Percentiles rank a stretch among this genome's conserved stretches.
Conservation (phyloP, 2,888 invertebrate genomes). For the Podotricha telesiphe region DNA sequence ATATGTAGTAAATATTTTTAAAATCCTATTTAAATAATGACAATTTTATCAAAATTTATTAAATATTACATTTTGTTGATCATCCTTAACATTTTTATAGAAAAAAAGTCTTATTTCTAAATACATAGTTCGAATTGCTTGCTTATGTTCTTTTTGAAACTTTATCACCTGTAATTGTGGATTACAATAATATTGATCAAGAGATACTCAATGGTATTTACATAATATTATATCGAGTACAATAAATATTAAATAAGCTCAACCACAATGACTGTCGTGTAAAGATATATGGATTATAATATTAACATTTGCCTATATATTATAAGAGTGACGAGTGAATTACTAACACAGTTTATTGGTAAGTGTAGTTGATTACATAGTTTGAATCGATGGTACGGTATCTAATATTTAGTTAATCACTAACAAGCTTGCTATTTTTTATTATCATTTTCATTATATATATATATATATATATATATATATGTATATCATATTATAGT, state of each 20-base stretch:
- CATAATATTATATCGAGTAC: too few relatives aligned
- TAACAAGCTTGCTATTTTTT: constrained; percentile 13
- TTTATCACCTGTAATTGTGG: not conserved
- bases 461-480: too few relatives aligned
- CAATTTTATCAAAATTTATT: too few relatives aligned
- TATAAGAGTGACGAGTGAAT: constrained; percentile 18
- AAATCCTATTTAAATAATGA: too few relatives aligned
- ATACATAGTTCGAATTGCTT: constrained; percentile 4
- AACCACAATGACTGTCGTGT: not conserved
- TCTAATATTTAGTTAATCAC: constrained; percentile 2
- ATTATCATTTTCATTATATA: too few relatives aligned
- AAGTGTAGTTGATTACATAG: constrained; percentile 7
- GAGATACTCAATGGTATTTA: too few relatives aligned
- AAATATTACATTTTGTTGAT: too few relatives aligned
- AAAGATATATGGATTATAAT: not conserved
- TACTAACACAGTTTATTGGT: constrained; percentile 18
- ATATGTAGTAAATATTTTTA: too few relatives aligned
- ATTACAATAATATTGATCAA: too few relatives aligned
- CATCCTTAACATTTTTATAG: not conserved
- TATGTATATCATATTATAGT: too few relatives aligned
- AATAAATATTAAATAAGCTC: not conserved
- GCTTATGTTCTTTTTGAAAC: constrained; percentile 1
- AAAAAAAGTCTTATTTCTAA: constrained; percentile 20
- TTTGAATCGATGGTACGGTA: not conserved
- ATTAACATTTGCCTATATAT: constrained; percentile 4